Conservation (phyloP, 2,888 invertebrate species). For the Polyploca ridens region DNA sequence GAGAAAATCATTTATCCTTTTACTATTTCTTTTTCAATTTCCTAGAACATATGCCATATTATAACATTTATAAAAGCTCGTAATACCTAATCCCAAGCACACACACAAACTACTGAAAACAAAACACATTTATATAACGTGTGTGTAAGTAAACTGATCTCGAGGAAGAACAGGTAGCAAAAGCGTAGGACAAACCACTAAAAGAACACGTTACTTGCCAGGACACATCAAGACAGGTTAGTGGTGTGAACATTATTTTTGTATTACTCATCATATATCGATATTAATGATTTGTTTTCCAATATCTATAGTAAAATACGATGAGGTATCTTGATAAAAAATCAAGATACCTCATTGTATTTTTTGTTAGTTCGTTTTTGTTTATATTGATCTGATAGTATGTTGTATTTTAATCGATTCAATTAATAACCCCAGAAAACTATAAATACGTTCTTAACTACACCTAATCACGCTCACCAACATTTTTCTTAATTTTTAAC, state of each 20-base stretch:
- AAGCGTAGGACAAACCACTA: slow-evolving; percentile 74
- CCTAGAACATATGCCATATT: background rate
- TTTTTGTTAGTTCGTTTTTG: no score
- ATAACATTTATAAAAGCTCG: slow-evolving; percentile 28
- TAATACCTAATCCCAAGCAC: slow-evolving; percentile 34
- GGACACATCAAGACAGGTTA: slow-evolving; percentile 64
- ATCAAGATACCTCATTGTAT: no score
- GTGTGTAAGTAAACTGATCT: slow-evolving; percentile 55
- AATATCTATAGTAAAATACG: background rate
- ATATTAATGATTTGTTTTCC: slow-evolving; percentile 23
- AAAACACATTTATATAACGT: slow-evolving; percentile 32
- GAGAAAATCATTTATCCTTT: background rate
- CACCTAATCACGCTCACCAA: no score
- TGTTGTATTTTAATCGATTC: no score
- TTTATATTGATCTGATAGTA: no score
- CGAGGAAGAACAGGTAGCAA: slow-evolving; percentile 61
- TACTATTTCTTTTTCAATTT: background rate
- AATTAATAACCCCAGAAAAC: no score
- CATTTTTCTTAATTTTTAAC: no score
- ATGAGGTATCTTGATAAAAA: no score
- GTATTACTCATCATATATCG: slow-evolving; percentile 27
- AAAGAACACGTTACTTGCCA: slow-evolving; percentile 76
- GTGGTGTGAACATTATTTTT: slow-evolving; percentile 36
- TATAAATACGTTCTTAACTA: no score
- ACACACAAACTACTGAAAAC: slow-evolving; percentile 14